These are phyloP conservation scores for Ceyx erithaca DNA, from an alignment of 2,797 vertebrate genomes.

Conservation along the genomic window DNA sequence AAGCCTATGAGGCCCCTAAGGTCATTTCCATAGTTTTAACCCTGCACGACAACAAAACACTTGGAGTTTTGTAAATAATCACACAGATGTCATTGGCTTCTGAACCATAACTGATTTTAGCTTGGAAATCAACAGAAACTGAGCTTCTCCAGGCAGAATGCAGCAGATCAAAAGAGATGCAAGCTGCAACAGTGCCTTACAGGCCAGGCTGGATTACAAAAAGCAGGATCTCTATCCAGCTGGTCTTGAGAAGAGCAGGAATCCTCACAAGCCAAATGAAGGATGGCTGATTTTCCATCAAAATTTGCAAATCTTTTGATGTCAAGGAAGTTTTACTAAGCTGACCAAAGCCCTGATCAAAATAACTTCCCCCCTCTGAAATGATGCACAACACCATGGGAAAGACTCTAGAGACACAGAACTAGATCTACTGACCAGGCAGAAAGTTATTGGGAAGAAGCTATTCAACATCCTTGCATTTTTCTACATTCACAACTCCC, in stretches of 20 bases:
- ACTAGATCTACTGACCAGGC: not conserved
- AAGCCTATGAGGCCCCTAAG: not conserved
- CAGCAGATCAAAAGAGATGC: not conserved
- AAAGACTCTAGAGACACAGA: not conserved
- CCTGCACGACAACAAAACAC: not conserved
- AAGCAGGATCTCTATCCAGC: not conserved
- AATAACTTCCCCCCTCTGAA: not conserved
- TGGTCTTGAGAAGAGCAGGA: not conserved
- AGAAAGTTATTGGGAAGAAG: not conserved
- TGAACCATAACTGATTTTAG: not conserved
- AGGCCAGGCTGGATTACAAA: not conserved
- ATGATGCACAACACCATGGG: not conserved
- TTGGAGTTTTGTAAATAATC: not conserved
- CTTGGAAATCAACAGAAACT: not conserved
- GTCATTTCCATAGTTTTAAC: not conserved
- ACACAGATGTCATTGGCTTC: not conserved
- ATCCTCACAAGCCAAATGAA: not conserved
- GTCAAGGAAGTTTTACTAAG: not conserved
- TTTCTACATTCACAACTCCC: not conserved
- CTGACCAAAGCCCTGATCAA: not conserved
- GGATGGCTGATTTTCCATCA: not conserved
- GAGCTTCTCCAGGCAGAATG: not conserved
- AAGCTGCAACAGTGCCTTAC: not conserved
- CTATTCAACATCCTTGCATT: not conserved
- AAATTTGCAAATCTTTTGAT: not conserved